Evolutionary conservation across 2,888 invertebrate genomes (phyloP).

Genomic region (Folsomia manolachei): DNA sequence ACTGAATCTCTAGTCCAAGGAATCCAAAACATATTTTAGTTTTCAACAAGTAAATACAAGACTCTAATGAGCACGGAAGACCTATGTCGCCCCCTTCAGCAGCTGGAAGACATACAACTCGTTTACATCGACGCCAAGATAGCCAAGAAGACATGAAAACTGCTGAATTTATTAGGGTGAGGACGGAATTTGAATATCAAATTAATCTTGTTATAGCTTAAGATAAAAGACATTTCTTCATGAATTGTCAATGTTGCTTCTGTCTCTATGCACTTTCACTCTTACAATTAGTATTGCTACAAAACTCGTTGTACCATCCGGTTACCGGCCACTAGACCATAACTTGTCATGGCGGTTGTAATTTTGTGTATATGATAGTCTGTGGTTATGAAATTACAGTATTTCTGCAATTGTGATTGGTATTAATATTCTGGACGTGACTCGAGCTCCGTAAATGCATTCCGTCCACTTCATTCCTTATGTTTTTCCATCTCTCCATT

Average conservation of each 20-base stretch:
- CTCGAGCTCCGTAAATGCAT: no score
- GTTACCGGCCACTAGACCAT: no score
- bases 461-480: background rate
- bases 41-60: slow-evolving; percentile 31
- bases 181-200: slow-evolving; percentile 23
- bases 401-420: no score
- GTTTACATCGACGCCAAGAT: slow-evolving; percentile 49
- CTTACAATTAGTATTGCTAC: no score
- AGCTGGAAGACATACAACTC: slow-evolving; percentile 40
- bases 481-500: no score
- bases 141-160: slow-evolving; percentile 50
- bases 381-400: no score
- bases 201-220: slow-evolving; percentile 11
- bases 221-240: background rate
- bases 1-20: background rate
- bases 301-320: no score
- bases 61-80: slow-evolving; percentile 39
- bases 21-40: background rate
- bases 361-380: no score
- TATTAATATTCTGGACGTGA: no score
- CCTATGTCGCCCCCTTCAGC: slow-evolving; percentile 35
- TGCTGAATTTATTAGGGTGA: slow-evolving; percentile 49
- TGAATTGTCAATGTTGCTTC: background rate
- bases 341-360: no score
- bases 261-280: no score